Percentiles rank a stretch among this genome's conserved stretches.
These are phyloP conservation scores for Yponomeuta plumbellus DNA, from an alignment of 2,888 invertebrate species.

Conservation along the genomic window DNA sequence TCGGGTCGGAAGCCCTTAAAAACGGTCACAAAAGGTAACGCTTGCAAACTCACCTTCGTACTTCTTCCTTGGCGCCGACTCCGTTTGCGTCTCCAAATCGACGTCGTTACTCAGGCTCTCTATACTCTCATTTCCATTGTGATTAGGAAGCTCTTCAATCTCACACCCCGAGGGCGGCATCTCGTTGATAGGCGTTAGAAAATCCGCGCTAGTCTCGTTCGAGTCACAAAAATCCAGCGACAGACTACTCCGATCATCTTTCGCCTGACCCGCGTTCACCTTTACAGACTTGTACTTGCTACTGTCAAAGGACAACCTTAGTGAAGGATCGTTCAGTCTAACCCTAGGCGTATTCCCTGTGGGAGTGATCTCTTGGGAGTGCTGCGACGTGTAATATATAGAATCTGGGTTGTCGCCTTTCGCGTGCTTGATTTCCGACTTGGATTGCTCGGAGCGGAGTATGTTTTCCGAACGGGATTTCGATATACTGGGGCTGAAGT, in stretches of 20 bases:
- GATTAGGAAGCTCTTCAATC: constrained; percentile 65
- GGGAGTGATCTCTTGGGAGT: constrained; percentile 66
- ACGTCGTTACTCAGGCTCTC: constrained; percentile 65
- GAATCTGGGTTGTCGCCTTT: constrained; percentile 66
- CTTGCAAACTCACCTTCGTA: constrained; percentile 42
- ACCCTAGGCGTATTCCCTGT: constrained; percentile 57
- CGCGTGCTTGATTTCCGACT: constrained; percentile 39
- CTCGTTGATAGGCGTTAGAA: constrained; percentile 70
- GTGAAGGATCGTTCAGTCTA: constrained; percentile 55
- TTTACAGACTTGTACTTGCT: constrained; percentile 61
- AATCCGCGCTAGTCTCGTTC: constrained; percentile 71
- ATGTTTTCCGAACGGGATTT: constrained; percentile 71
- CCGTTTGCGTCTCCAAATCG: constrained; percentile 66
- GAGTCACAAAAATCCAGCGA: constrained; percentile 69
- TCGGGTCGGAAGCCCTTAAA: background rate
- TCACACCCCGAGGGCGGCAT: constrained; percentile 70
- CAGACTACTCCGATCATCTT: constrained; percentile 61
- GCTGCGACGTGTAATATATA: constrained; percentile 68
- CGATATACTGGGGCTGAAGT: constrained; percentile 61
- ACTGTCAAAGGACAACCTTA: constrained; percentile 62
- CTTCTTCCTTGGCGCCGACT: constrained; percentile 59
- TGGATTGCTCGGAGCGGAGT: constrained; percentile 61
- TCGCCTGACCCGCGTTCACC: constrained; percentile 43
- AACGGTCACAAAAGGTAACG: too few species aligned
- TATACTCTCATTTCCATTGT: constrained; percentile 61